phyloP scores from a whole-genome alignment of 2,888 invertebrate genomes.

The Cosmorhoe ocellata region DNA sequence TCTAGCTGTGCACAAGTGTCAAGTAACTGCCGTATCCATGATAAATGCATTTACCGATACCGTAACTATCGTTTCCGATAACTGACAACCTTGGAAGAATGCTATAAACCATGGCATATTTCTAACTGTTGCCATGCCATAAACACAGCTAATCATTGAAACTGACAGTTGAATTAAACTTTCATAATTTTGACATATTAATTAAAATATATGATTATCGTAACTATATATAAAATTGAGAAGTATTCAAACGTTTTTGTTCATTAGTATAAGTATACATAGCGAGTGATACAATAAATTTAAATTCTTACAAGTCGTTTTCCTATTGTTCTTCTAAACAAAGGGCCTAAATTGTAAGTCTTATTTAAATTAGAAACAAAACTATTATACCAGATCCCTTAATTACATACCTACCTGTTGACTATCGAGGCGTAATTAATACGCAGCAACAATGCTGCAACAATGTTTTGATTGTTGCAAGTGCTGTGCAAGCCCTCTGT shows the following conservation, averaged over 20 bases:
- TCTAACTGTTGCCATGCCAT: constrained; percentile 23
- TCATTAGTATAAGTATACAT: too few species aligned
- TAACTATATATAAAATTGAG: too few species aligned
- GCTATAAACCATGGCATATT: constrained; percentile 36
- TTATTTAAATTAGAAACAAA: constrained; percentile 46
- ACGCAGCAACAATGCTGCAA: constrained; percentile 24
- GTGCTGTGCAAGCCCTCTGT: constrained; percentile 40
- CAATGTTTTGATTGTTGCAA: constrained; percentile 69
- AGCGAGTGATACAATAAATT: constrained; percentile 5
- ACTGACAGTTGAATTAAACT: not conserved
- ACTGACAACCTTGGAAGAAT: constrained; percentile 43
- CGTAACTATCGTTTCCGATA: constrained; percentile 42
- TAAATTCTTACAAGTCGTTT: constrained; percentile 5
- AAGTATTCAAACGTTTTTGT: too few species aligned
- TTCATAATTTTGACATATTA: not conserved
- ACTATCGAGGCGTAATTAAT: constrained; percentile 64
- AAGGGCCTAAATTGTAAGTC: constrained; percentile 34
- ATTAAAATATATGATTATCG: not conserved
- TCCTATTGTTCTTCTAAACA: constrained; percentile 27
- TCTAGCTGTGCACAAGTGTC: constrained; percentile 23
- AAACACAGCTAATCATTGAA: not conserved
- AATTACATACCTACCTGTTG: constrained; percentile 53
- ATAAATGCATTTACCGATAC: constrained; percentile 45
- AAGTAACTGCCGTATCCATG: constrained; percentile 36
- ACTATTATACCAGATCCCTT: constrained; percentile 51